Base-by-base conservation (phyloP, 2,113 vertebrate genomes). In the Tichodroma muraria region DNA sequence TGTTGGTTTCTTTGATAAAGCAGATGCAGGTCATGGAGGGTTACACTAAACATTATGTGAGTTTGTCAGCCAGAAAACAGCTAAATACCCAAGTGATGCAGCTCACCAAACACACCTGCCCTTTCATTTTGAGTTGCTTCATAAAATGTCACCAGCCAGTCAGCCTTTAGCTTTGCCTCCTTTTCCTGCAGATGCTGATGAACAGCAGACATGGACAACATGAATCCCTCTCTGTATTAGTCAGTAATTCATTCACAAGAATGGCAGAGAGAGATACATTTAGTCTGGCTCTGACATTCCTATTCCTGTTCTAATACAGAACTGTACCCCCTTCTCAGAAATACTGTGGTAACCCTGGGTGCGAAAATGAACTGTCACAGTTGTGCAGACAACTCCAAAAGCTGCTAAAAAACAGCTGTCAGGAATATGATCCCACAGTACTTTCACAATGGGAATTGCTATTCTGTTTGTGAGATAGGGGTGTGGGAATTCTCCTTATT, bases 401-500 rank as follows among this genome's bases (percentile, higher is more conserved):
- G 30, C 44, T 79, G 61, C 57, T 71, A 30, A 93, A 89, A 80
- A 56, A 5, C 53, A 65, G 14, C 60, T 71, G 9, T 76, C 24
- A 35, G 86, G 47, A 90, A 57, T 45, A 47, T 35, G 40, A 90
- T 84, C 53, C 73, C 65, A 79, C 54, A 79, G 45, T 12, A 53
- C 47, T 82, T 93, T 87, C 88, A 66, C 75, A 77, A 42, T 52
- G 63, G 59, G 38, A 83, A 83, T 69, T 92, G 61, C 33, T 85
- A 5, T 64, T 89, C 69, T 93, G 22, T 82, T 93, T 80, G 78
- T 63, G 70, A 94, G 78, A 89, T 8, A 75, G 69, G 45, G 22
- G 50, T 69, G 21, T 87, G 89, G 84, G 87, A 88, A 92, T 80
- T 70, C 17, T 19, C 30, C 35, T 87, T 89, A 97, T 94, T 89